Evolutionary conservation across 2,888 invertebrate species (phyloP).

Genomic region (Eilema sororculum): DNA sequence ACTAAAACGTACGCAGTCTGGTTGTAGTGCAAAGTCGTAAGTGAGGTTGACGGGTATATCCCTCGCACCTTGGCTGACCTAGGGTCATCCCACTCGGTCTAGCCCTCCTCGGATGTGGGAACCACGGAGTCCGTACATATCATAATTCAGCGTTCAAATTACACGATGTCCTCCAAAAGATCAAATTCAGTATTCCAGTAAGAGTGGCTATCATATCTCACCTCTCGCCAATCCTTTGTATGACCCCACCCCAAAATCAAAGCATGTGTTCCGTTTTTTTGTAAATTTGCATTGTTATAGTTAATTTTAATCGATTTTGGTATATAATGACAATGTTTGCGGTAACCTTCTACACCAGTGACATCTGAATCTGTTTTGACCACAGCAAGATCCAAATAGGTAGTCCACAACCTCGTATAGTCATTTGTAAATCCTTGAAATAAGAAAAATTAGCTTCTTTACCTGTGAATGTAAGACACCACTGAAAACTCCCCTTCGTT

Average conservation of each 20-base stretch:
- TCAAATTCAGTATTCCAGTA: not conserved
- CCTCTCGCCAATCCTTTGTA: not conserved
- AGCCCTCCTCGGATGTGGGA: too few relatives aligned
- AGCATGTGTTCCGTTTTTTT: not conserved
- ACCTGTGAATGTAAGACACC: too few relatives aligned
- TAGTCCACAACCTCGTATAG: not conserved
- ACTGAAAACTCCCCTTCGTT: too few relatives aligned
- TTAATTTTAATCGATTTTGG: not conserved
- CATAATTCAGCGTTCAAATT: too few relatives aligned
- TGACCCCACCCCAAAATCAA: conserved; percentile 14
- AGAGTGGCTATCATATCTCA: not conserved
- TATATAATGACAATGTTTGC: conserved; percentile 4
- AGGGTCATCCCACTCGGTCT: too few relatives aligned
- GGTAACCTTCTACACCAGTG: not conserved
- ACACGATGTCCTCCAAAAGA: too few relatives aligned
- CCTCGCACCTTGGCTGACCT: too few relatives aligned
- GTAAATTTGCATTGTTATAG: not conserved
- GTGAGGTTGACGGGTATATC: too few relatives aligned
- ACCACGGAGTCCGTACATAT: too few relatives aligned
- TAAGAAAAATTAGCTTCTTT: not conserved
- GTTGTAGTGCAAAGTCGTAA: too few relatives aligned
- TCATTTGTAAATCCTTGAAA: conserved; percentile 9
- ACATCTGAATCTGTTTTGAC: not conserved
- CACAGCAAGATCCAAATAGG: conserved; percentile 1
- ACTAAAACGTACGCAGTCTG: too few relatives aligned